Conservation (phyloP, 2,113 vertebrate genomes). For the Okapia johnstoni region DNA sequence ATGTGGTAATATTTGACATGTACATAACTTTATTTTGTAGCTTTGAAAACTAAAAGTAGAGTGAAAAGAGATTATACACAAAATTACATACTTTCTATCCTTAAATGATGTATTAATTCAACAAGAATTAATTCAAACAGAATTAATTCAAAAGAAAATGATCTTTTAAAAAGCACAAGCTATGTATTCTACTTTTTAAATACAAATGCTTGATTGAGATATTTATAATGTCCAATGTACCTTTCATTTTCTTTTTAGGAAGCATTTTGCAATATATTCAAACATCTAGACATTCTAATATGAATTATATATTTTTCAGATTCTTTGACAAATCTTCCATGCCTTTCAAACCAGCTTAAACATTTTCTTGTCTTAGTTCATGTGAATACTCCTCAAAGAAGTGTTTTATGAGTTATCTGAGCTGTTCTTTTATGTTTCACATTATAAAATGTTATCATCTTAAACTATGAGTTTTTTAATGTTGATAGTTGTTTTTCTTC, state of each 20-base stretch:
- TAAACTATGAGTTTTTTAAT: background rate
- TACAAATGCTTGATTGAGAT: background rate
- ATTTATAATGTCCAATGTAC: background rate
- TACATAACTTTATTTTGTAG: background rate
- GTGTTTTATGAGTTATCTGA: background rate
- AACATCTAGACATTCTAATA: background rate
- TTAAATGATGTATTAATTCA: background rate
- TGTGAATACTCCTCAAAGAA: background rate
- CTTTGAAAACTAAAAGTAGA: background rate
- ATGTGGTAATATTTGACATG: background rate
- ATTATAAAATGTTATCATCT: background rate
- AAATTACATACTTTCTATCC: background rate
- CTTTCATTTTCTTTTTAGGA: background rate
- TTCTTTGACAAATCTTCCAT: background rate
- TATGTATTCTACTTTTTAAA: background rate
- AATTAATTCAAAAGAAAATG: background rate
- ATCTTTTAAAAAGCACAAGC: background rate
- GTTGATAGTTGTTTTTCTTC: background rate
- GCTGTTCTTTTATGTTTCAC: background rate
- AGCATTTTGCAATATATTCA: background rate
- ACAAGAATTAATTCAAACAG: too few relatives aligned
- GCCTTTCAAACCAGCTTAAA: background rate
- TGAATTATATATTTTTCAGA: background rate
- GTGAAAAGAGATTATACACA: background rate
- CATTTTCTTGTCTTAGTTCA: conserved; percentile 1